Evolutionary conservation across 2,113 vertebrate species (phyloP).

Genomic region (Pantherophis guttatus): DNA sequence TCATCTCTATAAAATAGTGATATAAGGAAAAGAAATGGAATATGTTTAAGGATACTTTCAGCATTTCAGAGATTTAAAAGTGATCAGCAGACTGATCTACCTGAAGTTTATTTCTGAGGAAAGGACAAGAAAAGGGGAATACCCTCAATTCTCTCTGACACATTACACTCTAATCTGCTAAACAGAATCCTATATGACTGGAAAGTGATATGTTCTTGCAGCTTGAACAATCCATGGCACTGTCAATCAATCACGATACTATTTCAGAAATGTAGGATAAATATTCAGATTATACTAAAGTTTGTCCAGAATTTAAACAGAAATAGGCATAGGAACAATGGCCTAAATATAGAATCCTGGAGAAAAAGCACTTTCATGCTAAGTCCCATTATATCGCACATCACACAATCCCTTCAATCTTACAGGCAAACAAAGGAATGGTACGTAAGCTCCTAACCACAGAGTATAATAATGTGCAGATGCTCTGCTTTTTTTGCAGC

Average conservation of each 20-base stretch:
- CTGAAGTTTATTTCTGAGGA: not conserved
- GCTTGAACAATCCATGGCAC: not conserved
- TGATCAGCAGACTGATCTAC: not conserved
- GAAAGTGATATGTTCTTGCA: not conserved
- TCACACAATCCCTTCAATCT: not conserved
- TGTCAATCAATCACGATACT: not conserved
- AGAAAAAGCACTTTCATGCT: slow-evolving; percentile 13
- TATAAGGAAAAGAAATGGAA: not conserved
- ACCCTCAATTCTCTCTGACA: not conserved
- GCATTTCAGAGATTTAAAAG: not conserved
- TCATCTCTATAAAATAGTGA: not conserved
- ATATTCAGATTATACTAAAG: not conserved
- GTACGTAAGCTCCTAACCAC: slow-evolving; percentile 19
- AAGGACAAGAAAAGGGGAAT: not conserved
- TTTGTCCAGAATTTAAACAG: not conserved
- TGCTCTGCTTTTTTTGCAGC: slow-evolving; percentile 19
- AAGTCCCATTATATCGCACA: slow-evolving; percentile 1
- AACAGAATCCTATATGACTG: slow-evolving; percentile 9
- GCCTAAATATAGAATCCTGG: not conserved
- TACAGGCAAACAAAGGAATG: slow-evolving; percentile 37
- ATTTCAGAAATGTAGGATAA: slow-evolving; percentile 10
- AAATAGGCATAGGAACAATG: not conserved
- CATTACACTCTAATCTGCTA: not conserved
- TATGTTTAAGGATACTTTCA: not conserved
- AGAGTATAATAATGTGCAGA: slow-evolving; percentile 37